Evolutionary conservation across 2,113 vertebrate genomes (phyloP), one percentile per base, ranked within the genome.

Genomic region (Mugil cephalus): DNA sequence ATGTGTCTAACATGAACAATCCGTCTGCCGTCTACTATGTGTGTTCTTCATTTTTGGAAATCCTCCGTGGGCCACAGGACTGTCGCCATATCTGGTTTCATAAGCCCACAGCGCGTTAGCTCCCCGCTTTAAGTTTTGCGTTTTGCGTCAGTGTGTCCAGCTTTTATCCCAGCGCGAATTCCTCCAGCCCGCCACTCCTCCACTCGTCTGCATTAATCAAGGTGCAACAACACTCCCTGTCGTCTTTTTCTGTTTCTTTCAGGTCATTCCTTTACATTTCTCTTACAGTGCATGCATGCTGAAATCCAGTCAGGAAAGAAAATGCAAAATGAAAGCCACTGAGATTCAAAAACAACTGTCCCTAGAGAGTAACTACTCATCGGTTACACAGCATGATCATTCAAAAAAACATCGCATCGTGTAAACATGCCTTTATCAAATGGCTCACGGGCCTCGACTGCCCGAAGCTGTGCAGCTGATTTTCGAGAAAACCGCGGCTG

Each of bases 341-440:
- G 73, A 80, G 63, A 84, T 66, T 65, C 54, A 85, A 86, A 79
- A 83, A 80, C 79, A 10, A 61, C 74, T 59, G 69, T 72, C 59
- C 68, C 60, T 69, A 54, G 60, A 79, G 69, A 86, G 67, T 73
- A 46, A 78, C 74, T 71, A 69, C 55, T 80, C 79, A 67, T 79
- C 64, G 50, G 79, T 83, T 73, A 88, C 86, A 83, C 75, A 80
- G 88, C 83, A 87, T 73, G 64, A 79, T 88, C 88, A 77, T 91
- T 88, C 80, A 71, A 81, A 63, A 84, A 30, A 91, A 87, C 77
- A 81, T 62, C 6, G 74, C 73, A 48, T 90, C 70, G 19, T 79
- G 89, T 91, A 92, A 93, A 94, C 91, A 92, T 92, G 91, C 91
- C 82, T 90, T 89, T 86, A 84, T 80, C 77, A 74, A 87, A 69